Conservation (phyloP, 2,888 invertebrate species). For the Neoitamus cyanurus region DNA sequence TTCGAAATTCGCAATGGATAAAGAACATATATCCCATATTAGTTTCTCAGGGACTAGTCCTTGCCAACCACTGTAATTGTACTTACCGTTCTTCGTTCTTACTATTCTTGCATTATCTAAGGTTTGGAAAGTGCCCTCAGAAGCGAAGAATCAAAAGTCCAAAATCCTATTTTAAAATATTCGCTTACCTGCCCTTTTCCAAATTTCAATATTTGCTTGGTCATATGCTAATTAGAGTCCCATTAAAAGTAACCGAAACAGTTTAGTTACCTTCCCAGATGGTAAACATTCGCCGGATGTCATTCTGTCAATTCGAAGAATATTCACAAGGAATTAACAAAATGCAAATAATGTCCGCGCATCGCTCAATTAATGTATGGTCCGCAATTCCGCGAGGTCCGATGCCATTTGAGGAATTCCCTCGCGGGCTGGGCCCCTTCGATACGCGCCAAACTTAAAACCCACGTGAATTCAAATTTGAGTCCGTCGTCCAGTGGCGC, state of each 20-base stretch:
- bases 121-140: too few species aligned
- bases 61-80: too few species aligned
- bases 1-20: too few species aligned
- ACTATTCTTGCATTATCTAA: too few species aligned
- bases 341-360: not conserved
- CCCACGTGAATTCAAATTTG: constrained; percentile 27
- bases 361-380: not conserved
- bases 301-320: not conserved
- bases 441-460: not conserved
- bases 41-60: too few species aligned
- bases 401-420: not conserved
- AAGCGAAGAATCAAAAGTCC: too few species aligned
- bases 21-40: too few species aligned
- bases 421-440: not conserved
- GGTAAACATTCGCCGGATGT: not conserved
- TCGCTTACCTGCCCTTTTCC: too few species aligned
- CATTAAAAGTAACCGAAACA: not conserved
- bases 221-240: not conserved
- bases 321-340: not conserved
- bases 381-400: not conserved
- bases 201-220: not conserved
- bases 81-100: too few species aligned
- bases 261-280: not conserved
- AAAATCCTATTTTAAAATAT: too few species aligned
- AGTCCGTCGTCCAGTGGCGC: constrained; percentile 7